Evolutionary conservation across 2,888 invertebrate genomes (phyloP).

Genomic region (Blastobasis lacticolella): DNA sequence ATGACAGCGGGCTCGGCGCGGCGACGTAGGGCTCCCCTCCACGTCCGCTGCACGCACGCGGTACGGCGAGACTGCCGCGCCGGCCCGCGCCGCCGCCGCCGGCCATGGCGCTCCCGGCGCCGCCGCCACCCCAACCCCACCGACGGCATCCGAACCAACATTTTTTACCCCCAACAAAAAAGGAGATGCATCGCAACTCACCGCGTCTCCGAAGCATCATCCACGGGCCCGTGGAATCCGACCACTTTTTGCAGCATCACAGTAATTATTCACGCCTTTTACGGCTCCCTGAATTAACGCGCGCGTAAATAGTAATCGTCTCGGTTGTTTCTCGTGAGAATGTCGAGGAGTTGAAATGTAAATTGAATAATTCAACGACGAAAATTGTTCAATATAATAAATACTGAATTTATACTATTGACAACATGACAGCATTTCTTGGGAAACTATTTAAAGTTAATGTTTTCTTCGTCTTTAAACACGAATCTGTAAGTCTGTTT

Average conservation of each 20-base stretch:
- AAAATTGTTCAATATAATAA: no score
- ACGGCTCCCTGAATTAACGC: constrained; percentile 49
- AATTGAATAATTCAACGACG: background rate
- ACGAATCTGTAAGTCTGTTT: no score
- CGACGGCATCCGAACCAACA: constrained; percentile 21
- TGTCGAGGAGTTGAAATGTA: constrained; percentile 14
- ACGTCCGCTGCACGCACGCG: constrained; percentile 59
- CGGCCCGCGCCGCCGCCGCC: constrained; percentile 17
- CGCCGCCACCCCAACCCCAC: constrained; percentile 31
- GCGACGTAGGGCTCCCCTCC: constrained; percentile 34
- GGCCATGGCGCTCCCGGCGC: constrained; percentile 27
- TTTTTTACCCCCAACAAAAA: constrained; percentile 42
- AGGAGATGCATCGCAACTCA: constrained; percentile 27
- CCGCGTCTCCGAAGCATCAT: constrained; percentile 23
- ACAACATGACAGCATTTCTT: no score
- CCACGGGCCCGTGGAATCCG: constrained; percentile 26
- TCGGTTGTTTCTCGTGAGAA: constrained; percentile 39
- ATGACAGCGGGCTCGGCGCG: constrained; percentile 43
- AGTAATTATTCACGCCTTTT: constrained; percentile 64
- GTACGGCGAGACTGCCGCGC: constrained; percentile 60
- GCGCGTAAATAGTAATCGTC: constrained; percentile 36
- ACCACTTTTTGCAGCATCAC: constrained; percentile 52
- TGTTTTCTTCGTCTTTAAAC: no score
- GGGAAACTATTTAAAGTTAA: no score
- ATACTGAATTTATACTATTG: no score